phyloP scores from a whole-genome alignment of 2,888 invertebrate genomes.

The Thyatira batis region DNA sequence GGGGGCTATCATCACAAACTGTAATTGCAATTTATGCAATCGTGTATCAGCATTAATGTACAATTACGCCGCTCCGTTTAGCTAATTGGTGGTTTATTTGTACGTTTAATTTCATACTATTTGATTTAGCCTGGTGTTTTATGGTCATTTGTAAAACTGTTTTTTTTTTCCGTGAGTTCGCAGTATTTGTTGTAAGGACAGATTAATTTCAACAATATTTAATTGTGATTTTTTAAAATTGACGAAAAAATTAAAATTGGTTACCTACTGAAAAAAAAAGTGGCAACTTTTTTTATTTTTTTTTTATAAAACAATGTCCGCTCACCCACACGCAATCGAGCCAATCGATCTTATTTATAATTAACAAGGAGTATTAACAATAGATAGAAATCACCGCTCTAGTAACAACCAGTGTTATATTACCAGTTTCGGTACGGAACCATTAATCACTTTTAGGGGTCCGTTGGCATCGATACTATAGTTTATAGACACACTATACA shows the following conservation, averaged over 20 bases:
- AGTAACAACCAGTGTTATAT: constrained; percentile 16
- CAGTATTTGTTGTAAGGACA: too few species aligned
- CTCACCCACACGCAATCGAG: background rate
- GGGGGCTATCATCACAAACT: constrained; percentile 33
- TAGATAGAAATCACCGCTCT: constrained; percentile 46
- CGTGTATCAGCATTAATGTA: constrained; percentile 25
- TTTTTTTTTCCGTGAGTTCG: too few species aligned
- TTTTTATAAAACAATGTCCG: background rate
- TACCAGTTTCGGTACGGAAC: constrained; percentile 29
- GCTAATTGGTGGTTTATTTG: background rate
- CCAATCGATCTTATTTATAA: constrained; percentile 19
- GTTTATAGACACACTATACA: too few species aligned
- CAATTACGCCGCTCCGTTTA: constrained; percentile 26
- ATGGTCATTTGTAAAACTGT: too few species aligned
- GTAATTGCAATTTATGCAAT: constrained; percentile 43
- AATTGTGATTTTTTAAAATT: too few species aligned
- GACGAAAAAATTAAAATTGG: too few species aligned
- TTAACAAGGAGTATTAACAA: constrained; percentile 38
- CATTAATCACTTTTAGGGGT: constrained; percentile 64
- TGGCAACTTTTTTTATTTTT: background rate
- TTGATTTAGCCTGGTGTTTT: too few species aligned
- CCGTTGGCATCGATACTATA: constrained; percentile 25
- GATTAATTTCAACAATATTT: too few species aligned
- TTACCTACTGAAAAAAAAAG: background rate
- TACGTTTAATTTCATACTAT: too few species aligned